These are phyloP conservation scores for Marasmarcha lunaedactyla DNA, from an alignment of 2,888 invertebrate genomes.

Conservation along the genomic window DNA sequence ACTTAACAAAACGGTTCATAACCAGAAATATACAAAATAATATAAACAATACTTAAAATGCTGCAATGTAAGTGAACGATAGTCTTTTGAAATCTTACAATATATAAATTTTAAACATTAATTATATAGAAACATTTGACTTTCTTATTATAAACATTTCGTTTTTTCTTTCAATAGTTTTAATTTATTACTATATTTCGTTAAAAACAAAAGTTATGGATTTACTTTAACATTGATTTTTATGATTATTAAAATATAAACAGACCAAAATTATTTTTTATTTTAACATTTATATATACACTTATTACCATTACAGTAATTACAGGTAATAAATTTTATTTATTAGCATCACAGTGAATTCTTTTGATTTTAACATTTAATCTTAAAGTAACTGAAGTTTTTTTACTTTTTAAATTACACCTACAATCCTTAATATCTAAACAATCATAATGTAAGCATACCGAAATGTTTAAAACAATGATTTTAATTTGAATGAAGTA, in stretches of 20 bases:
- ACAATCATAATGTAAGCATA: too few relatives aligned
- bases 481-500: too few relatives aligned
- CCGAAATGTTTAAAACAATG: too few relatives aligned
- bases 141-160: background rate
- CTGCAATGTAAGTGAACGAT: background rate
- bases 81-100: background rate
- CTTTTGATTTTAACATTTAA: slow-evolving; percentile 23
- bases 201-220: background rate
- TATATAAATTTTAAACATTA: background rate
- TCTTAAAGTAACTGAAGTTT: slow-evolving; percentile 14
- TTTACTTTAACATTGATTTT: background rate
- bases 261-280: background rate
- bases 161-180: background rate
- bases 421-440: too few relatives aligned
- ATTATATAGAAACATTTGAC: background rate
- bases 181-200: background rate
- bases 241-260: background rate
- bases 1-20: slow-evolving; percentile 1
- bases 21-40: slow-evolving; percentile 9
- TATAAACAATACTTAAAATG: slow-evolving; percentile 9
- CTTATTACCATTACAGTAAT: slow-evolving; percentile 1
- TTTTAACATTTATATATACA: slow-evolving; percentile 8
- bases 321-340: slow-evolving; percentile 25
- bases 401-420: background rate
- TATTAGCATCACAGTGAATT: slow-evolving; percentile 67